Evolutionary conservation across 1,140 invertebrate species (phyloP).

Genomic region (Caenorhabditis elegans): DNA sequence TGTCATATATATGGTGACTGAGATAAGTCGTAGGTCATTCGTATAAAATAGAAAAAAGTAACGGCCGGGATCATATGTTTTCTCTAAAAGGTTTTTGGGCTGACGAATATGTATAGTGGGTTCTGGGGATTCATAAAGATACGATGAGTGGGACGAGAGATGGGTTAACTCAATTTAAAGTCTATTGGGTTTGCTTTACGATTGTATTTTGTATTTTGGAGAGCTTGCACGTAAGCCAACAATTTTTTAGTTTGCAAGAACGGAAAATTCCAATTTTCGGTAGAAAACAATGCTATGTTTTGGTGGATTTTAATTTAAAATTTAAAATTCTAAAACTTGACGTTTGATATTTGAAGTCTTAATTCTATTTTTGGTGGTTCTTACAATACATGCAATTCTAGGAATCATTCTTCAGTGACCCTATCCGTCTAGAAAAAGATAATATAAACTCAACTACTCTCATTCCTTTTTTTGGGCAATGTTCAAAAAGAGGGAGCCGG

Average conservation of each 20-base stretch:
- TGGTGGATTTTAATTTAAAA: too few species aligned
- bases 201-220: not conserved
- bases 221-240: not conserved
- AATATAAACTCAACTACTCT: not conserved
- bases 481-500: not conserved
- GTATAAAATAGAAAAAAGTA: not conserved
- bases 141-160: not conserved
- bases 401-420: too few species aligned
- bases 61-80: not conserved
- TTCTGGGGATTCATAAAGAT: not conserved
- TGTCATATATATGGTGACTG: not conserved
- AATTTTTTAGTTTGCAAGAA: not conserved
- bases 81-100: slow-evolving; percentile 12
- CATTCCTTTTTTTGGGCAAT: not conserved
- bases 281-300: too few species aligned
- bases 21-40: too few species aligned
- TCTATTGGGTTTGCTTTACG: not conserved
- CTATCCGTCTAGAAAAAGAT: not conserved
- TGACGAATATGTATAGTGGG: not conserved
- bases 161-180: not conserved
- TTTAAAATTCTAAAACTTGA: too few species aligned
- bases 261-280: too few species aligned
- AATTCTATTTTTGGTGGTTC: too few species aligned
- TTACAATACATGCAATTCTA: too few species aligned
- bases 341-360: too few species aligned